Evolutionary conservation across 2,113 vertebrate species (phyloP).

Genomic region (Perccottus glenii): DNA sequence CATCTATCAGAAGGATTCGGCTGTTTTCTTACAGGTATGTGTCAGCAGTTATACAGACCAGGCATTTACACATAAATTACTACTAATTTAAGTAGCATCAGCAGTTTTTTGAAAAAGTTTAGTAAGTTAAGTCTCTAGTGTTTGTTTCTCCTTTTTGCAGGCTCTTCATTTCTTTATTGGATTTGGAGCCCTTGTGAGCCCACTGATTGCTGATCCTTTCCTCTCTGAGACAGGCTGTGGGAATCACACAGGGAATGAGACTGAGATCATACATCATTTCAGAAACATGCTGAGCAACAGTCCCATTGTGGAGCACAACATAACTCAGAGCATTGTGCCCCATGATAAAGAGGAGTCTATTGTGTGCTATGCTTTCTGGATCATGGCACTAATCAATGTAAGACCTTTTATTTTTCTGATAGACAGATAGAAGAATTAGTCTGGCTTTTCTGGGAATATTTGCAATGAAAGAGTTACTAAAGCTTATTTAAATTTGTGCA

Average conservation of each 20-base stretch:
- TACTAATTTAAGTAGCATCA: background rate
- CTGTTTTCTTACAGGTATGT: slow-evolving; percentile 92
- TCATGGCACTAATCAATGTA: slow-evolving; percentile 97
- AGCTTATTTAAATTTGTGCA: background rate
- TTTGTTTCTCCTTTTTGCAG: slow-evolving; percentile 71
- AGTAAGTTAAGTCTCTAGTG: slow-evolving; percentile 24
- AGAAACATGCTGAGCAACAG: slow-evolving; percentile 83
- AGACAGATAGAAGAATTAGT: no score
- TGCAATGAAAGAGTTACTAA: background rate
- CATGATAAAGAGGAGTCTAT: slow-evolving; percentile 73
- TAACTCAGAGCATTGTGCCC: slow-evolving; percentile 70
- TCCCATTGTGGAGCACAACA: slow-evolving; percentile 75
- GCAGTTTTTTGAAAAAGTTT: slow-evolving; percentile 12
- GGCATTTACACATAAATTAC: background rate
- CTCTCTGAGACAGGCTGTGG: slow-evolving; percentile 89
- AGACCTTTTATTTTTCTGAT: slow-evolving; percentile 51
- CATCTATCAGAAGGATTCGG: slow-evolving; percentile 94
- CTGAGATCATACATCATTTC: slow-evolving; percentile 82
- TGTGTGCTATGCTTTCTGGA: slow-evolving; percentile 96
- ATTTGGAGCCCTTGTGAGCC: slow-evolving; percentile 92
- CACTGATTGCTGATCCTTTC: slow-evolving; percentile 94
- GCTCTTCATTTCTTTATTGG: slow-evolving; percentile 97
- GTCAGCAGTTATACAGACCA: background rate
- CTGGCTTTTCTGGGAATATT: background rate
- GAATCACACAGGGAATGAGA: slow-evolving; percentile 83